Evolutionary conservation across 2,113 vertebrate genomes (phyloP).

Genomic region (Corydoras sp.): DNA sequence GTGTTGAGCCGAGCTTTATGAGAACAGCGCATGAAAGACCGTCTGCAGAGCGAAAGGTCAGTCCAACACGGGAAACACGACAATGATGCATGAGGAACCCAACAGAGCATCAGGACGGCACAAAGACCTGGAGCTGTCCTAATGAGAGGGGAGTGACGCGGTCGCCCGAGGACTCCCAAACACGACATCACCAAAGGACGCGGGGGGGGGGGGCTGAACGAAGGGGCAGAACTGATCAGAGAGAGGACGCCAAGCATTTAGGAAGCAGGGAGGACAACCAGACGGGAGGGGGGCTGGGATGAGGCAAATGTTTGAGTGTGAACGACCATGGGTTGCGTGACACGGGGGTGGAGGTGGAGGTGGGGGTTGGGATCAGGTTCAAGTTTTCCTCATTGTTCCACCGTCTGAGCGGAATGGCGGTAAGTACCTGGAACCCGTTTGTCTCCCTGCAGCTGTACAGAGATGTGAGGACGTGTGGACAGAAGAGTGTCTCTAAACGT

Average conservation of each 20-base stretch:
- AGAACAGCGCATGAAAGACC: no score
- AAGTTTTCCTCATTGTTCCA: conserved; percentile 54
- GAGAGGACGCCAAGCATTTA: conserved; percentile 40
- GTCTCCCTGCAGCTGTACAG: conserved; percentile 16
- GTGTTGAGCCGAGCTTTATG: neutral
- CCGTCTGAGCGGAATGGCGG: conserved; percentile 44
- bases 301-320: conserved; percentile 19
- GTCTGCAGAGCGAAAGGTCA: neutral
- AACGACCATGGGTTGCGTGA: conserved; percentile 46
- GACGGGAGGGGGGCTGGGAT: neutral
- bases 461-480: no score
- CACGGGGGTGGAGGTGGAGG: conserved; percentile 19
- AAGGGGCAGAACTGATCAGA: conserved; percentile 8
- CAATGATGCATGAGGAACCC: conserved; percentile 9
- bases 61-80: neutral
- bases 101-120: conserved; percentile 1
- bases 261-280: conserved; percentile 16
- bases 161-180: conserved; percentile 10
- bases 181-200: conserved; percentile 40
- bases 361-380: conserved; percentile 57
- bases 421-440: conserved; percentile 52
- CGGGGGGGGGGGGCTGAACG: conserved; percentile 35
- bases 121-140: neutral
- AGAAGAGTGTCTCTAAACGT: no score
- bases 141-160: conserved; percentile 13